Percentiles rank a stretch among this genome's conserved stretches.
Evolutionary conservation across 2,797 vertebrate genomes (phyloP).

Genomic region (Rhynchotus rufescens): DNA sequence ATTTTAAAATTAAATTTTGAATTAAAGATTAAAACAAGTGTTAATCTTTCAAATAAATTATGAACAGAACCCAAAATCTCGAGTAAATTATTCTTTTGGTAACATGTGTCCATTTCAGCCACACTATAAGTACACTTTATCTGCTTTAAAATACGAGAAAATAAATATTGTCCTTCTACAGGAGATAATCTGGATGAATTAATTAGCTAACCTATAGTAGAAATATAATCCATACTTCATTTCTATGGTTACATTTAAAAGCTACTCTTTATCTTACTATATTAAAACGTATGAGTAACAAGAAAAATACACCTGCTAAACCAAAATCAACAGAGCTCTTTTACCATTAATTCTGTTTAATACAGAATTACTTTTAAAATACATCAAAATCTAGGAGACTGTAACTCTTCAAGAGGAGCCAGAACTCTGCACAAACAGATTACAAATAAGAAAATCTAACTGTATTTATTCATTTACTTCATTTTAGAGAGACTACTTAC

Average conservation of each 20-base stretch:
- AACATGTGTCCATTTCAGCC: neutral
- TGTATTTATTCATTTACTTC: neutral
- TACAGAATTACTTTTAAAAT: neutral
- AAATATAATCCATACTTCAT: neutral
- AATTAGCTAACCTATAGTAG: neutral
- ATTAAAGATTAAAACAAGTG: neutral
- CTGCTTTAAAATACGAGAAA: neutral
- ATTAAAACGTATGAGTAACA: neutral
- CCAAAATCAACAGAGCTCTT: neutral
- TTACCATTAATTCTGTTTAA: neutral
- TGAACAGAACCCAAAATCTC: neutral
- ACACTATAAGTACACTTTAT: neutral
- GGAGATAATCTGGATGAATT: neutral
- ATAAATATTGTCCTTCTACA: neutral
- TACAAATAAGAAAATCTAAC: neutral
- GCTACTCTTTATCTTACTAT: neutral
- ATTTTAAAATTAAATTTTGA: too few species aligned
- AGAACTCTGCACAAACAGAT: neutral
- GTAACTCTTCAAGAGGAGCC: neutral
- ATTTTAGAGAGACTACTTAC: neutral
- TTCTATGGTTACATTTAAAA: slow-evolving; percentile 8
- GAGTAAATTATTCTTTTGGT: too few species aligned
- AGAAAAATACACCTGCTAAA: neutral
- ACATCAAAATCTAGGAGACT: neutral
- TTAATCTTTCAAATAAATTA: neutral